A percentile compares a stretch with the other conserved stretches of the same genome.
Conservation (phyloP, 1,140 invertebrate genomes). For the Drosophila lacertosa region DNA sequence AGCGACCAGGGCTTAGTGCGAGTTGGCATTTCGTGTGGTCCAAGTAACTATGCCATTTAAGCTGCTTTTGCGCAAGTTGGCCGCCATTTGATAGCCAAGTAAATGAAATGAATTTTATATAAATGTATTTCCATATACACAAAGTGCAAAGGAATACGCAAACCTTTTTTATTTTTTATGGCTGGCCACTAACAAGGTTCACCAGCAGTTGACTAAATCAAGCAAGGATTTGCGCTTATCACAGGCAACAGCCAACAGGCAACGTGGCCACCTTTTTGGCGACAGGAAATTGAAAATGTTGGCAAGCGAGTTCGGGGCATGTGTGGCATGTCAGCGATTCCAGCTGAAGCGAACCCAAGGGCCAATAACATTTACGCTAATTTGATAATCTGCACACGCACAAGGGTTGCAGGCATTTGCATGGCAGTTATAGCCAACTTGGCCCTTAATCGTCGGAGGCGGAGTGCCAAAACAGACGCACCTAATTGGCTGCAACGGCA, state of each 20-base stretch:
- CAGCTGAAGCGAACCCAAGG: conserved; percentile 50
- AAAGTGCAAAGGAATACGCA: neutral
- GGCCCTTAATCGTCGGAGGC: conserved; percentile 7
- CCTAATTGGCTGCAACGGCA: conserved; percentile 83
- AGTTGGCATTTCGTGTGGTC: conserved; percentile 21
- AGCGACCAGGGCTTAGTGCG: conserved; percentile 4
- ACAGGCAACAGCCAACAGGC: conserved; percentile 22
- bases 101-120: conserved; percentile 51
- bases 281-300: conserved; percentile 81
- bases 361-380: conserved; percentile 83
- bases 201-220: conserved; percentile 62
- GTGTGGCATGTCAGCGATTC: conserved; percentile 54
- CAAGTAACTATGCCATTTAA: conserved; percentile 79
- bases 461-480: conserved; percentile 52
- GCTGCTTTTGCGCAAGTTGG: conserved; percentile 71
- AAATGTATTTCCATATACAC: conserved; percentile 46
- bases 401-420: conserved; percentile 71
- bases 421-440: too few species aligned
- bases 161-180: conserved; percentile 52
- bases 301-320: conserved; percentile 24
- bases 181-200: conserved; percentile 67
- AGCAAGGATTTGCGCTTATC: conserved; percentile 74
- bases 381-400: conserved; percentile 83
- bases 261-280: conserved; percentile 37
- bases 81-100: conserved; percentile 63